Base-by-base conservation (phyloP, 2,888 invertebrate species). In the Neuroscelio doddi region DNA sequence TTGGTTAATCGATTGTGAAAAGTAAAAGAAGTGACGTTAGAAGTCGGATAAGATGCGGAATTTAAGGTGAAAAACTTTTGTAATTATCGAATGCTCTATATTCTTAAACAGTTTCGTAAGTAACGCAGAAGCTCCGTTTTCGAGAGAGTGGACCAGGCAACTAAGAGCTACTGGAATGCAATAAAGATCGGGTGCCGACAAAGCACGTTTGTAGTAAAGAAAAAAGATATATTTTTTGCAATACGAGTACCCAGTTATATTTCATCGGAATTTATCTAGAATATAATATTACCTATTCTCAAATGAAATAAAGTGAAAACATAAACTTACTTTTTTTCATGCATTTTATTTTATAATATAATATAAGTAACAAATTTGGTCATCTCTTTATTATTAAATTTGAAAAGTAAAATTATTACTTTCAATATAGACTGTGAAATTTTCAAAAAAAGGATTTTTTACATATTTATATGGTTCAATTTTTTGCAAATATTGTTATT, bases 31-130 rank as follows among this genome's bases (percentile, higher is more conserved):
- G 63, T 62, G 66, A 68, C 70, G 59, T 68, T 63, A 53, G 59
- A 52, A 65, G 55, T 27, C 16, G 52, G 12, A 41, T 30, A 45
- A 56, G 58, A 59, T 65, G 66, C 62, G 77, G 75, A 80, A 80
- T 81, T 81, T 78, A 79, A 81, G 79, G 78, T 73, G 73, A 70
- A 70, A 75, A 82, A 81, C 79, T 82, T 82, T 81, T 63, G 81
- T 80, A 82, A 82, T 82, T 82, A 82, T 77, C 79, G 76, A 81
- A 78, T 77, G 79, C 78, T 79, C 72, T 75, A 73, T 79, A 81
- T 78, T 79, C 80, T 80, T 78, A 78, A 81, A 80, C 79, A 80
- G 64, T 80, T 79, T 46, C 57, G 58, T 71, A 74, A 80, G 76
- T 75, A 71, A 71, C 68, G 65, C 64, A 73, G 50, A 58, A 68